phyloP scores from a whole-genome alignment of 2,888 invertebrate species.

The Cheilosia vernalis region DNA sequence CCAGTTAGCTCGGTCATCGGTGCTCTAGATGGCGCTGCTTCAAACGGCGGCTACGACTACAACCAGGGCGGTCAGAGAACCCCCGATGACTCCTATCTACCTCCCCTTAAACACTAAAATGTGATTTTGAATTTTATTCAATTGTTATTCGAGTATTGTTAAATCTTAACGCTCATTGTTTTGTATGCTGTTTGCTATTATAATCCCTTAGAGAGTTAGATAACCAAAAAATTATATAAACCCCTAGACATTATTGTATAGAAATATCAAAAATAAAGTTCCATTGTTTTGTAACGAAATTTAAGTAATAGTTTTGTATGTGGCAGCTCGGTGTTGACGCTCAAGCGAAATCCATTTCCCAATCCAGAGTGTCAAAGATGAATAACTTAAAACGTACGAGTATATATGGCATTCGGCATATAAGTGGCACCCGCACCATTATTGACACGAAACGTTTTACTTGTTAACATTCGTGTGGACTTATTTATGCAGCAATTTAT shows the following conservation, averaged over 20 bases:
- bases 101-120: conserved; percentile 59
- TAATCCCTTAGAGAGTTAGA: conserved; percentile 58
- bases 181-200: conserved; percentile 50
- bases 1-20: conserved; percentile 81
- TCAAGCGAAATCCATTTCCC: conserved; percentile 50
- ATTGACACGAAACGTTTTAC: conserved; percentile 35
- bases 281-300: conserved; percentile 58
- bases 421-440: conserved; percentile 68
- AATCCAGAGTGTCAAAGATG: conserved; percentile 18
- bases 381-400: conserved; percentile 23
- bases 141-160: conserved; percentile 46
- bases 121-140: conserved; percentile 19
- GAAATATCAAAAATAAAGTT: conserved; percentile 52
- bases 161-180: conserved; percentile 60
- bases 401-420: conserved; percentile 40
- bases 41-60: conserved; percentile 79
- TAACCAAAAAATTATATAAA: conserved; percentile 61
- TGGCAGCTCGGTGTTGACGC: conserved; percentile 1
- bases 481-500: conserved; percentile 51
- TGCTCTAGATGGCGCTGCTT: conserved; percentile 76
- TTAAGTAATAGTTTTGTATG: conserved; percentile 21
- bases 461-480: conserved; percentile 3
- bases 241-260: conserved; percentile 49
- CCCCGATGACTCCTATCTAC: conserved; percentile 59
- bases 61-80: conserved; percentile 70